phyloP scores from a whole-genome alignment of 2,888 invertebrate genomes.

The Xestia c-nigrum region DNA sequence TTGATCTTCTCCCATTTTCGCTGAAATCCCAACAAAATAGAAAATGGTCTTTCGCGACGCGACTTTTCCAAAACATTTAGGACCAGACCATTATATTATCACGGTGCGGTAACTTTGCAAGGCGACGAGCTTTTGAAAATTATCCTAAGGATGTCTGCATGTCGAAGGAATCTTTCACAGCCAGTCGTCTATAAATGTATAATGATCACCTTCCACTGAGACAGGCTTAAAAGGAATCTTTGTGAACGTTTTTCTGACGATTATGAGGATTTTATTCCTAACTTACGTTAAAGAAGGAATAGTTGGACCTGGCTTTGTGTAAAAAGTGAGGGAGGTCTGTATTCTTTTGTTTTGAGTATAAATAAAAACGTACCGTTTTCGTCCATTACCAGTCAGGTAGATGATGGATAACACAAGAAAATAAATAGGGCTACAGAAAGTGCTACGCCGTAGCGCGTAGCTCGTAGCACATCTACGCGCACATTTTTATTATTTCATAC shows the following conservation, averaged over 20 bases:
- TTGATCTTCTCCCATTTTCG: slow-evolving; percentile 45
- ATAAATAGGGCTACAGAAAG: background rate
- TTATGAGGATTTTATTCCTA: slow-evolving; percentile 48
- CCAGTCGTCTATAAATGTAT: slow-evolving; percentile 87
- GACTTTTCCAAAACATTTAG: slow-evolving; percentile 72
- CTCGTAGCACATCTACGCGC: slow-evolving; percentile 11
- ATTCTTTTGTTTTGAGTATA: background rate
- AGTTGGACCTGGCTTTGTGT: slow-evolving; percentile 21
- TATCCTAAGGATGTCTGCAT: slow-evolving; percentile 78
- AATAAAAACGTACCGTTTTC: background rate
- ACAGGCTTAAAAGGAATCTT: slow-evolving; percentile 61
- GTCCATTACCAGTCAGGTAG: background rate
- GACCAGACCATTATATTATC: slow-evolving; percentile 85
- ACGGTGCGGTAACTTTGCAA: slow-evolving; percentile 83
- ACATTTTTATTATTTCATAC: background rate
- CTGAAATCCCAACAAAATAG: slow-evolving; percentile 54
- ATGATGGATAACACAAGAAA: too few relatives aligned
- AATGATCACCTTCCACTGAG: slow-evolving; percentile 78
- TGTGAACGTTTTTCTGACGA: slow-evolving; percentile 62
- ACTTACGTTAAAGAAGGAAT: slow-evolving; percentile 30
- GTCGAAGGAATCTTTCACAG: slow-evolving; percentile 82
- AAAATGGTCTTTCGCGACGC: slow-evolving; percentile 62
- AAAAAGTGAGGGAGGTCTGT: background rate
- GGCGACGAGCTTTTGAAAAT: slow-evolving; percentile 82
- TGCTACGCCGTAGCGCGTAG: slow-evolving; percentile 46